Base-by-base conservation (phyloP, 2,888 invertebrate genomes). In the Tinea semifulvella region DNA sequence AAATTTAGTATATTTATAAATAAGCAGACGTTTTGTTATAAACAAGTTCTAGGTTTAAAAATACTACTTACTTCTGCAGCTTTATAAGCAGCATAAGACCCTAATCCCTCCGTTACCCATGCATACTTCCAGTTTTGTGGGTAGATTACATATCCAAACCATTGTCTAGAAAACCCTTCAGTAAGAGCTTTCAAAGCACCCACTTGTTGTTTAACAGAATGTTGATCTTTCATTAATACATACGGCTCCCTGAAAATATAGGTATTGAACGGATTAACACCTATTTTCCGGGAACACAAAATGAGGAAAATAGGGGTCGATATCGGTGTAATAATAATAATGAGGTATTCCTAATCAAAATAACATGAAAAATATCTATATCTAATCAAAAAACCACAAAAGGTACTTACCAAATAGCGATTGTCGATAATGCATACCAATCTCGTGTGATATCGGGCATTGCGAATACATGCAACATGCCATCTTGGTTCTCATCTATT, bases 111-210 rank as follows among this genome's bases (percentile, higher is more conserved):
- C 20, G 83, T 77, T 0, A 88, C 64, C 85, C 87, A 88, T n/a
- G 84, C 72, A 47, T 71, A 71, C 3, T 73, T 64, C 87, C 87
- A 88, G 77, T 87, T 88, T 31, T 76, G 63, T 0, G 84, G 81
- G 14, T 79, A 84, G 5, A 88, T 68, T 7, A 84, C 68, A 54
- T 84, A 84, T 3, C 88, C 89, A 53, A 88, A 89, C 89, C 89
- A 89, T 63, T 86, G 87, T 50, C 86, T 88, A 0, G 88, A 72
- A 47, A 88, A 68, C 47, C 88, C 88, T 59, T 90, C 87, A 0
- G 86, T 83, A 25, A 87, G 79, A 2, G 82, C 74, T 0, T 80
- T 57, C 0, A 84, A 68, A 0, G 61, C 67, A 26, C 51, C 81
- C 59, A 52, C 72, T 51, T 65, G 84, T 68, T 68, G 85, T 56